Evolutionary conservation across 2,797 vertebrate species (phyloP), one percentile per base, ranked within the genome.

Genomic region (Taenioides sp.): DNA sequence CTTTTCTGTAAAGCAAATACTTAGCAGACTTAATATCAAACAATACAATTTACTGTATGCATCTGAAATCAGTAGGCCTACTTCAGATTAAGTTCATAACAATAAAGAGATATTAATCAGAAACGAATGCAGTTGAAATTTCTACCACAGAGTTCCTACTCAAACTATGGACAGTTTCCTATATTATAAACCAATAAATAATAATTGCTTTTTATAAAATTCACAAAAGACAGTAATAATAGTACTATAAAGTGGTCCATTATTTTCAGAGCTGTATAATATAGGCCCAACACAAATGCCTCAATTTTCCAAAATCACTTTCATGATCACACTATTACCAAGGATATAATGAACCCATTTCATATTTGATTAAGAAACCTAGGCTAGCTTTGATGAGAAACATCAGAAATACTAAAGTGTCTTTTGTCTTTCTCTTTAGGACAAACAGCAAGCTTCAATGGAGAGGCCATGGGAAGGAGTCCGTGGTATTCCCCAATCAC

Each of bases 401-500:
- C 84, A 79, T 47, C 55, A 28, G 25, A 66, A 52, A 37, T 55
- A 65, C 87, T 92, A 78, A 92, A 59, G 37, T 9, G 62, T 69
- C 54, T 23, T 81, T 43, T 82, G 76, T 80, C 4, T 81, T 0
- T 20, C 65, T 50, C 60, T 49, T 23, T 95, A 97, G 89, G 97
- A 99, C 88, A 99, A 98, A 87, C 97, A 97, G 92, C 96, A 95
- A 91, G 95, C 93, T 27, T 94, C 96, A 71, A 90, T 95, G 92
- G 98, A 98, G 83, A 95, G 97, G 89, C 95, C 97, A 1, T 99
- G 98, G 98, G 98, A 99, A 90, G 96, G 96, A 78, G 95, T 98
- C 84, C 95, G 96, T 74, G 96, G 96, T 79, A 94, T 96, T 2
- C 92, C 93, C 22, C 96, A 97, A 57, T 98, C 97, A 0, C 96